A percentile compares a stretch with the other conserved stretches of the same genome.
These are phyloP conservation scores for Masticophis lateralis DNA, from an alignment of 2,797 vertebrate genomes.

Conservation along the genomic window DNA sequence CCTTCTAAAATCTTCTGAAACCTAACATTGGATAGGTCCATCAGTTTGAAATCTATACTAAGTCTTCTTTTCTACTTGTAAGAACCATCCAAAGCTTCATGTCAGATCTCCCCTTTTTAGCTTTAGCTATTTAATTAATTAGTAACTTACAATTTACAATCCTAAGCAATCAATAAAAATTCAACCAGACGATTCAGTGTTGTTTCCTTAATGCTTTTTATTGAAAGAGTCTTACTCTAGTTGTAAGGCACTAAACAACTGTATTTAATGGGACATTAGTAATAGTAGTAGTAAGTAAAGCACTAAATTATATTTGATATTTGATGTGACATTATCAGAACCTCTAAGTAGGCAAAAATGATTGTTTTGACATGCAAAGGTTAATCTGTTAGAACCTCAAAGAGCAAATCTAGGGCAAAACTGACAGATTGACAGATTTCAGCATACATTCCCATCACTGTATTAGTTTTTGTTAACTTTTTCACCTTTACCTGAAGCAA, in stretches of 20 bases:
- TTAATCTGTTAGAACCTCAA: slow-evolving; percentile 22
- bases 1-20: neutral
- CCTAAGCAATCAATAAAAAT: slow-evolving; percentile 11
- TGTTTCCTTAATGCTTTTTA: slow-evolving; percentile 18
- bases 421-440: slow-evolving; percentile 14
- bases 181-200: neutral
- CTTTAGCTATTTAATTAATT: neutral
- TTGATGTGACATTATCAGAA: slow-evolving; percentile 19
- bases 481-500: slow-evolving; percentile 40
- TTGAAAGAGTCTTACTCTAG: slow-evolving; percentile 10
- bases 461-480: slow-evolving; percentile 44
- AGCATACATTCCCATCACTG: slow-evolving; percentile 24
- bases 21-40: neutral
- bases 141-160: neutral
- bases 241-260: neutral
- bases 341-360: slow-evolving; percentile 38
- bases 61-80: neutral
- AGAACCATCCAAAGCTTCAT: neutral
- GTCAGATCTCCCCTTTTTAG: neutral
- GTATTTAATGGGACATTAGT: slow-evolving; percentile 28
- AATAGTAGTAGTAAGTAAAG: neutral
- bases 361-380: slow-evolving; percentile 30
- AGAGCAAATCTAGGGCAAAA: slow-evolving; percentile 15
- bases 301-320: slow-evolving; percentile 24
- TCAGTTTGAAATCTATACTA: neutral